phyloP scores from a whole-genome alignment of 2,888 invertebrate species.

The Lasioglossum villosulum region DNA sequence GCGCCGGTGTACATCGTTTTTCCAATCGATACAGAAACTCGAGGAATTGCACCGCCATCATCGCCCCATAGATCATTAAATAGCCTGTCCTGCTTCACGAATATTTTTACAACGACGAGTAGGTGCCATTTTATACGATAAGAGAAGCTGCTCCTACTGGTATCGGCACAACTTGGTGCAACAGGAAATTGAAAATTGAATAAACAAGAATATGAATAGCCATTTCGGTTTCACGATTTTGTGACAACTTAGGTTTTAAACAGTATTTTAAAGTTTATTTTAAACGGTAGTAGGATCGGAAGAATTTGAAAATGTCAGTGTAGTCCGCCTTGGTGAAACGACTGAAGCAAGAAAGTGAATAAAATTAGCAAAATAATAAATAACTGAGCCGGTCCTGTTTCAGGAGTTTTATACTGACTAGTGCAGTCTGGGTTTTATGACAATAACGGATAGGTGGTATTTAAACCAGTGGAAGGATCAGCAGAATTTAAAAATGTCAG shows the following conservation, averaged over 20 bases:
- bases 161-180: not conserved
- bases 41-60: not conserved
- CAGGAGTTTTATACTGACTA: not conserved
- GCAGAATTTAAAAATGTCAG: too few species aligned
- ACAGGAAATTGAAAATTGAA: not conserved
- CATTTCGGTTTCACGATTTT: too few species aligned
- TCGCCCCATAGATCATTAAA: not conserved
- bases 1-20: conserved; percentile 52
- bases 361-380: not conserved
- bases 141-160: too few species aligned
- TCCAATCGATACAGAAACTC: conserved; percentile 68
- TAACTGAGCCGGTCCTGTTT: not conserved
- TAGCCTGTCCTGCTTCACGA: not conserved
- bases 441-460: not conserved
- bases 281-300: too few species aligned
- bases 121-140: not conserved
- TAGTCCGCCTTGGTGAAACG: too few species aligned
- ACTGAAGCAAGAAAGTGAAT: too few species aligned
- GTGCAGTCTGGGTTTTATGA: not conserved
- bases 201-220: too few species aligned
- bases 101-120: not conserved
- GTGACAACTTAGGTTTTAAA: too few species aligned
- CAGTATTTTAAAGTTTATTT: too few species aligned
- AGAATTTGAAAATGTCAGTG: too few species aligned
- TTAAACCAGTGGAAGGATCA: not conserved